phyloP scores from a whole-genome alignment of 2,113 vertebrate species.

The Larimichthys crocea region DNA sequence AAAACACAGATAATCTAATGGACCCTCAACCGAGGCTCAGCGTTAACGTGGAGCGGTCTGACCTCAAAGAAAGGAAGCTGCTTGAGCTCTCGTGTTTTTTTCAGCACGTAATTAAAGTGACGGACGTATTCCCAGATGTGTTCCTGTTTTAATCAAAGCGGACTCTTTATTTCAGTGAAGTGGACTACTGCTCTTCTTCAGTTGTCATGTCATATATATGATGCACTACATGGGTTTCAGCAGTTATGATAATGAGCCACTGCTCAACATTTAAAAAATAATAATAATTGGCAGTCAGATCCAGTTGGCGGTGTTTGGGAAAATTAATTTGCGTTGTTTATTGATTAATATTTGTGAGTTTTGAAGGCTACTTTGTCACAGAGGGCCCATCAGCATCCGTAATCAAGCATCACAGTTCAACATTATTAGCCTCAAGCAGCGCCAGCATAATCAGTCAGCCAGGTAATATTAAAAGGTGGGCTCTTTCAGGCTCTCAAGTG shows the following conservation, averaged over 20 bases:
- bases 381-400: slow-evolving; percentile 61
- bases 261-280: neutral
- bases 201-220: neutral
- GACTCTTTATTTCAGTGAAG: slow-evolving; percentile 35
- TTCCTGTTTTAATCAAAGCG: slow-evolving; percentile 56
- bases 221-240: neutral
- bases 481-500: slow-evolving; percentile 73
- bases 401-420: slow-evolving; percentile 75
- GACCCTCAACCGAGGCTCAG: slow-evolving; percentile 44
- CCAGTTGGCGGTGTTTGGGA: neutral
- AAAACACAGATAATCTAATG: slow-evolving; percentile 63
- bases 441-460: slow-evolving; percentile 75
- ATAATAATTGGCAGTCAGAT: neutral
- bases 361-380: slow-evolving; percentile 48
- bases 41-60: slow-evolving; percentile 53
- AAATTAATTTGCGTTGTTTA: slow-evolving; percentile 61
- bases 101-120: slow-evolving; percentile 69
- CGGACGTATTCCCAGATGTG: slow-evolving; percentile 15
- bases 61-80: slow-evolving; percentile 53
- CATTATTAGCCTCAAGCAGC: slow-evolving; percentile 74
- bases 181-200: neutral
- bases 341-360: slow-evolving; percentile 65
- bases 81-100: slow-evolving; percentile 61
- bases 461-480: slow-evolving; percentile 81
- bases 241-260: neutral